Percentiles rank a stretch among this genome's conserved stretches.
Conservation (phyloP, 2,888 invertebrate genomes). For the Sacculina carcini region DNA sequence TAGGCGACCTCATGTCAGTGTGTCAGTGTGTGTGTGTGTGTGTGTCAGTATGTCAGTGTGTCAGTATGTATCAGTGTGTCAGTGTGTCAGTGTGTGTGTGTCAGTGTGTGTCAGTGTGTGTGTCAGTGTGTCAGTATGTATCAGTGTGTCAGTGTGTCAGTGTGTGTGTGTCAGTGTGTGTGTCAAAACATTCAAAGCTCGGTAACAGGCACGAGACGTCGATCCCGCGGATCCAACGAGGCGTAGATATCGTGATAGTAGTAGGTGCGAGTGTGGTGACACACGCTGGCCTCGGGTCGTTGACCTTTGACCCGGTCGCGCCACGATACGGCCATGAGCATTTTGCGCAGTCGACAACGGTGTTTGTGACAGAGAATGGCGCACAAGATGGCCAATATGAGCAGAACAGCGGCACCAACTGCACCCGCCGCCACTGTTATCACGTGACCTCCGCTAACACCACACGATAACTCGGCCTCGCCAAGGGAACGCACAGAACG, state of each 20-base stretch:
- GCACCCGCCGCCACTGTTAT: not conserved
- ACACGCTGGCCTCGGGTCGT: not conserved
- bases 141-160: too few relatives aligned
- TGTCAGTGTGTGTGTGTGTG: not conserved
- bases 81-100: not conserved
- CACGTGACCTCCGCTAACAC: not conserved
- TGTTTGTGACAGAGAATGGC: not conserved
- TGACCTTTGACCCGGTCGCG: not conserved
- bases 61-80: too few relatives aligned
- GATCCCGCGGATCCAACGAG: not conserved
- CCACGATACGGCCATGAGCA: slow-evolving; percentile 1
- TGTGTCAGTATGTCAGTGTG: too few relatives aligned
- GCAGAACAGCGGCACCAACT: not conserved
- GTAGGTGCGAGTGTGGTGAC: not conserved
- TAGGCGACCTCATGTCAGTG: not conserved
- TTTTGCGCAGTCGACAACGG: slow-evolving; percentile 1
- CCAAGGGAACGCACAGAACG: not conserved
- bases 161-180: not conserved
- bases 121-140: too few relatives aligned
- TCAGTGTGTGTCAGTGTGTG: not conserved
- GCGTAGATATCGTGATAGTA: not conserved
- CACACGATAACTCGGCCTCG: not conserved
- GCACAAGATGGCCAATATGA: not conserved
- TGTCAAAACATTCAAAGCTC: not conserved
- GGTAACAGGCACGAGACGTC: not conserved